Base-by-base conservation (phyloP, 2,113 vertebrate genomes). In the Periophthalmodon schlosseri region DNA sequence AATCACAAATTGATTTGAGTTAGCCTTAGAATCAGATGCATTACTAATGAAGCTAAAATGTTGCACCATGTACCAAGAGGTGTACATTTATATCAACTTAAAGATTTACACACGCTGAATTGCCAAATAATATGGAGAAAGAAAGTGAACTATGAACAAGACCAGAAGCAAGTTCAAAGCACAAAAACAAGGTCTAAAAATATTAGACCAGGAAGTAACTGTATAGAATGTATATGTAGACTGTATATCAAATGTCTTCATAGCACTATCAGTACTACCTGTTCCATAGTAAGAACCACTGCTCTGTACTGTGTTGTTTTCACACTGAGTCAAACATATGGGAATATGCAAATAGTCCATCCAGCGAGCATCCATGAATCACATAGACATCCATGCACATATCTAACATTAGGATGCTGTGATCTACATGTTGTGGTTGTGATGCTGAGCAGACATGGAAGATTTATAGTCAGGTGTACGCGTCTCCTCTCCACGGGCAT, bases 401-500 rank as follows among this genome's bases (percentile, higher is more conserved):
- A 69, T 72, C 11, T 24, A 11, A 54, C 44, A 44, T 65, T 4
- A 39, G 34, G 34, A 21, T 34, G 20, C 63, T 65, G 63, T 65
- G 34, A 65, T 65, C 15, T 44, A 10, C 18, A 20, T 64, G 33
- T 36, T 64, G 39, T 65, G 63, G 34, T 39, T 20, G 18, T 36
- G 8, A 44, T 65, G 63, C 34, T 65, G 34, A 39, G 63, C 34
- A 44, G 50, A 65, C 47, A 34, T 14, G 36, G 2, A 65, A 80
- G 83, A 91, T 88, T 24, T 47, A 69, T 77, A 77, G 78, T 85
- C 70, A 70, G 47, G 44, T 36, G 74, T 60, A 86, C 84, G 75
- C 82, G 75, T 78, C 65, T 73, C 63, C 67, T 82, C 68, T 72
- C 72, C 69, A 60, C 57, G 23, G 28, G 50, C 65, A 87, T 87